phyloP scores from a whole-genome alignment of 2,888 invertebrate species.

The Polylopha cassiicola region DNA sequence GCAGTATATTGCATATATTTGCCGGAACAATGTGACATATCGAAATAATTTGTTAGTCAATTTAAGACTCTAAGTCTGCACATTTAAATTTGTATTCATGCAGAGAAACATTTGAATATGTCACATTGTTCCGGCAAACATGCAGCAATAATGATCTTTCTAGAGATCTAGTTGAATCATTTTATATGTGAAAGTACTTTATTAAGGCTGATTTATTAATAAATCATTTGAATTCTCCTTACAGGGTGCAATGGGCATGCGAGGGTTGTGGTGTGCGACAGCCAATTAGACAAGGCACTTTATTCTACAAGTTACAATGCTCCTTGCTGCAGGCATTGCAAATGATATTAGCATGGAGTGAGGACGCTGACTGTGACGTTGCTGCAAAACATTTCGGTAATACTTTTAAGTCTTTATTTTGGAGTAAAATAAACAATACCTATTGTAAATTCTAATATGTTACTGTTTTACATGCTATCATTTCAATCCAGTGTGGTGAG shows the following conservation, averaged over 20 bases:
- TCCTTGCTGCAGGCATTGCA: conserved; percentile 78
- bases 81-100: too few relatives aligned
- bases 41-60: too few relatives aligned
- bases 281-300: conserved; percentile 67
- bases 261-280: conserved; percentile 51
- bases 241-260: conserved; percentile 66
- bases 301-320: conserved; percentile 80
- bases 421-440: background rate
- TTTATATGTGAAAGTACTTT: too few relatives aligned
- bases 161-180: too few relatives aligned
- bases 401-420: conserved; percentile 8
- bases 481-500: conserved; percentile 38
- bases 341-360: conserved; percentile 81
- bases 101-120: too few relatives aligned
- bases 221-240: conserved; percentile 24
- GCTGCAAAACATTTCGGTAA: conserved; percentile 76
- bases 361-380: conserved; percentile 72
- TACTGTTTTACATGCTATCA: conserved; percentile 44
- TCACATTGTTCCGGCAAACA: too few relatives aligned
- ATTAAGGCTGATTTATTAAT: too few relatives aligned
- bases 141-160: too few relatives aligned
- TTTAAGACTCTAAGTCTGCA: too few relatives aligned
- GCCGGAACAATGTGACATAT: too few relatives aligned
- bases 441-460: too few relatives aligned
- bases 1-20: too few relatives aligned